Percentiles rank a stretch among this genome's conserved stretches.
Conservation (phyloP, 2,888 invertebrate genomes). For the Drosophila borborema region DNA sequence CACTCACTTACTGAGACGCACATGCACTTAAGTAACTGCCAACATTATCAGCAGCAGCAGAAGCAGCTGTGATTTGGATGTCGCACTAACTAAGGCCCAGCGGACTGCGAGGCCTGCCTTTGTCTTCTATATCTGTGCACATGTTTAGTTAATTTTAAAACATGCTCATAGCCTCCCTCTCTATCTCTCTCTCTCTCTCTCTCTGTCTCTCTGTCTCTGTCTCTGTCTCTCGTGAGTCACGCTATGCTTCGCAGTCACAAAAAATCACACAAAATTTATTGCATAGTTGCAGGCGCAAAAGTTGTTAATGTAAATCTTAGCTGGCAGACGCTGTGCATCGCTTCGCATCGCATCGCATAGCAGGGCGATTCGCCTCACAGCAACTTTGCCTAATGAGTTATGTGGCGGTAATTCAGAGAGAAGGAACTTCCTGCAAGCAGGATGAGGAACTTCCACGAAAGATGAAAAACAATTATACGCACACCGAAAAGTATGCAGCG, state of each 20-base stretch:
- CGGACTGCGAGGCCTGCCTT: constrained; percentile 11
- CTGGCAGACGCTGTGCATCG: constrained; percentile 27
- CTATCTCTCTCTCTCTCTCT: not conserved
- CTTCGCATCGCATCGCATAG: not conserved
- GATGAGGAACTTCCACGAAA: constrained; percentile 1
- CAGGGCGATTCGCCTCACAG: not conserved
- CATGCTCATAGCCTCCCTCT: constrained; percentile 21
- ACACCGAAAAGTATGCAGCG: constrained; percentile 72
- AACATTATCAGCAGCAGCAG: constrained; percentile 48
- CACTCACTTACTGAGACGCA: constrained; percentile 50
- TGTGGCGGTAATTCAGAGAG: constrained; percentile 38
- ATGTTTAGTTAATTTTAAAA: constrained; percentile 72
- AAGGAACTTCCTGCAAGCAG: not conserved
- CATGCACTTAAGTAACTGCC: constrained; percentile 69
- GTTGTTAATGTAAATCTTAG: constrained; percentile 74
- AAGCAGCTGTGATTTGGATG: constrained; percentile 60
- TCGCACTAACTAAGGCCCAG: constrained; percentile 26
- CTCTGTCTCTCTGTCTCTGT: constrained; percentile 18
- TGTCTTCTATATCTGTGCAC: constrained; percentile 34
- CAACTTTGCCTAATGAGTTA: constrained; percentile 76
- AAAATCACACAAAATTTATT: constrained; percentile 68
- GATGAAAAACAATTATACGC: constrained; percentile 73
- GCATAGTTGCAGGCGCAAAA: constrained; percentile 74
- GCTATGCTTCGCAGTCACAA: constrained; percentile 38
- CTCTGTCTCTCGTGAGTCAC: constrained; percentile 49